Evolutionary conservation across 2,113 vertebrate genomes (phyloP), one percentile per base, ranked within the genome.

Genomic region (Lamprologus speciosus): DNA sequence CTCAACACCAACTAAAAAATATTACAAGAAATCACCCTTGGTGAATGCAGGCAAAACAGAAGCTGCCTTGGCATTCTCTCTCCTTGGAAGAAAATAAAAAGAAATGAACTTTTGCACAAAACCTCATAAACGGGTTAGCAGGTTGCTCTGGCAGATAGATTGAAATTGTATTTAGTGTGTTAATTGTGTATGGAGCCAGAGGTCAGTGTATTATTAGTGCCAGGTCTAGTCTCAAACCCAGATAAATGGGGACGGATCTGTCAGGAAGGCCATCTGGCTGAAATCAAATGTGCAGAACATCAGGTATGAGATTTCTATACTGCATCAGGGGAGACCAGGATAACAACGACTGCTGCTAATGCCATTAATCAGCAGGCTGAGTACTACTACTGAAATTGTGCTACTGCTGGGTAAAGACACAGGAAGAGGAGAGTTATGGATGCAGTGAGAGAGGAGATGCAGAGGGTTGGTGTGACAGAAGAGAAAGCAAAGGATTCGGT

Each of bases 71-170:
- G 9, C 9, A n/a, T 12, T 65, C 1, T n/a, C 54, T 57, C 31
- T 8, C 35, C 37, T 16, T 5, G 65, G 65, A 7, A 6, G 37
- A 73, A 26, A 45, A 73, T 45, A 26, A 45, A 45, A 16, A 45
- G 37, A 45, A 42, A 26, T 73, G 21, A 73, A 26, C 37, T 73
- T 73, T 45, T 45, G 37, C 37, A 45, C 65, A 23, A 42, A 73
- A 26, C 5, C 1, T 68, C 35, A n/a, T 12, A 63, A 7, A n/a
- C 1, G 1, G 16, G 6, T 63, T 0, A n/a, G 1, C 19, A 13
- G 63, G 33, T 68, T 68, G 63, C 19, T 68, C 17, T 68, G 63
- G 31, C 33, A 37, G 33, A 63, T 19, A 35, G 31, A n/a, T 13
- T 21, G 7, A 40, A 33, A 68, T 68, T 21, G 19, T 68, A 68